phyloP scores from a whole-genome alignment of 2,797 vertebrate species.

The Parotocinclus haroldoi region DNA sequence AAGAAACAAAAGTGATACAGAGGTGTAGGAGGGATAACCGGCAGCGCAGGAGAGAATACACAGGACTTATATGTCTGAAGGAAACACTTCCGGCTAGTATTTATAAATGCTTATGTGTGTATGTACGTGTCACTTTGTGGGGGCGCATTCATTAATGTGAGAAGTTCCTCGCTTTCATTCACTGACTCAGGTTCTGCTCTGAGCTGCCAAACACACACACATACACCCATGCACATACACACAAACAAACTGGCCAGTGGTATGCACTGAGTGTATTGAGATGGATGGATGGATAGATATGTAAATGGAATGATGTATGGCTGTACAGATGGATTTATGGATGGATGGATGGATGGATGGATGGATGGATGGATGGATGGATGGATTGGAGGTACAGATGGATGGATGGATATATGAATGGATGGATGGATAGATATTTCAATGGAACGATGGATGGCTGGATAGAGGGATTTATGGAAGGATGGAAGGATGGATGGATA shows the following conservation, averaged over 20 bases:
- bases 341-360: neutral
- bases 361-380: neutral
- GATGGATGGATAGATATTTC: too few relatives aligned
- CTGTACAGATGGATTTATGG: neutral
- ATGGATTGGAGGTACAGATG: neutral
- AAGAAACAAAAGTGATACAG: slow-evolving; percentile 9
- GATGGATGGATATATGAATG: neutral
- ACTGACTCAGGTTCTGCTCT: slow-evolving; percentile 24
- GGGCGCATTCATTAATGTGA: slow-evolving; percentile 22
- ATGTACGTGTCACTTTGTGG: slow-evolving; percentile 28
- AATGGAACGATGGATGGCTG: neutral
- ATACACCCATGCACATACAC: slow-evolving; percentile 3
- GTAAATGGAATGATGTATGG: neutral
- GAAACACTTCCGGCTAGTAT: slow-evolving; percentile 44
- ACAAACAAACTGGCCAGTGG: neutral
- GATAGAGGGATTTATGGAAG: neutral
- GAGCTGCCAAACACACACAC: slow-evolving; percentile 6
- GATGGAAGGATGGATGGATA: neutral
- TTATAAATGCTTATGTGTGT: slow-evolving; percentile 21
- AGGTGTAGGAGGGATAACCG: slow-evolving; percentile 24
- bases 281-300: neutral
- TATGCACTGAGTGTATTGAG: neutral
- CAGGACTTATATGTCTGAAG: slow-evolving; percentile 50
- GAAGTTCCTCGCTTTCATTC: slow-evolving; percentile 23
- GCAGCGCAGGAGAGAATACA: slow-evolving; percentile 32